Evolutionary conservation across 2,113 vertebrate species (phyloP).

Genomic region (Butorides virescens): DNA sequence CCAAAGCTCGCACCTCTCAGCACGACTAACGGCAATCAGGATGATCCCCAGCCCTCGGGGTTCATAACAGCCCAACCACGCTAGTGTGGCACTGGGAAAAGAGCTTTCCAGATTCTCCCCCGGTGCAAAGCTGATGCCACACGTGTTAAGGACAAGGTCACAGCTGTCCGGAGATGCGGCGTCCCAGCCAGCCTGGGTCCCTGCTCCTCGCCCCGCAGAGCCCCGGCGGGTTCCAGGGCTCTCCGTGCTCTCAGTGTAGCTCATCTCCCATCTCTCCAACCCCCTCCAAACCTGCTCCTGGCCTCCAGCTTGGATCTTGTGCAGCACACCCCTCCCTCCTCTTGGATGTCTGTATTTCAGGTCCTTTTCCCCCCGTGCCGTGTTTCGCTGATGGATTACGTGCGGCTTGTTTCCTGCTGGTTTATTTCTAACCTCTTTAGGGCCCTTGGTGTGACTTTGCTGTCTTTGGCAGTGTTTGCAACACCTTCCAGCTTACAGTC

Average conservation of each 20-base stretch:
- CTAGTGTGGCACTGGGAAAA: background rate
- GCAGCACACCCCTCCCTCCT: background rate
- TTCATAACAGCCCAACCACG: fast-evolving
- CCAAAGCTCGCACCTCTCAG: background rate
- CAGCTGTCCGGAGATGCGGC: fast-evolving
- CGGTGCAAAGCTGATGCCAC: fast-evolving
- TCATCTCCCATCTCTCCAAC: background rate
- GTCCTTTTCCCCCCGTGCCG: fast-evolving
- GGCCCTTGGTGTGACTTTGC: background rate
- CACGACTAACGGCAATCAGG: background rate
- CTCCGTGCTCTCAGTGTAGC: background rate
- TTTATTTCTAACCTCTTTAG: background rate
- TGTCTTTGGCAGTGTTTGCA: slow-evolving; percentile 29
- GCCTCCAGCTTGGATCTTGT: background rate
- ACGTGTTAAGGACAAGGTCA: background rate
- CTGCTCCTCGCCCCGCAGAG: fast-evolving
- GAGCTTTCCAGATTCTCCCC: background rate
- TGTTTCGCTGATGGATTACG: background rate
- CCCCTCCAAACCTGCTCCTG: background rate
- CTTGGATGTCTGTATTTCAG: background rate
- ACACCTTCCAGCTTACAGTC: slow-evolving; percentile 49
- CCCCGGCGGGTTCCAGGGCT: fast-evolving
- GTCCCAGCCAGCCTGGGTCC: background rate
- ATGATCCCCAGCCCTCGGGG: background rate
- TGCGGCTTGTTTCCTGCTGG: background rate